Evolutionary conservation across 2,113 vertebrate genomes (phyloP).

Genomic region (Podarcis raffonei): DNA sequence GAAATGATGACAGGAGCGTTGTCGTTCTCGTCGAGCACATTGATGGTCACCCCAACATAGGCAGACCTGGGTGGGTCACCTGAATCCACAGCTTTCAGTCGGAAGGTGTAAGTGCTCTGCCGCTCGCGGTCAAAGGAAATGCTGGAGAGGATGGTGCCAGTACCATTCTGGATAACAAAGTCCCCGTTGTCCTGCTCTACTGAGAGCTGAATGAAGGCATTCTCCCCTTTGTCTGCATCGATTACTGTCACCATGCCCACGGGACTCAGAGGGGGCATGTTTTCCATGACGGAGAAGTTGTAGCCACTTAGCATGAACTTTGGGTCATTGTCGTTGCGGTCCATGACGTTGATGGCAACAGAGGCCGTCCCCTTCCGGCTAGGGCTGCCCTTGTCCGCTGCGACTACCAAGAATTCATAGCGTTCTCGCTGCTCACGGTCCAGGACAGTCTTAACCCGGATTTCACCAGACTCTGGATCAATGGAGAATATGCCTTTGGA

Average conservation of each 20-base stretch:
- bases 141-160: conserved; percentile 93
- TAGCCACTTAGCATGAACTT: conserved; percentile 96
- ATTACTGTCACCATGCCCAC: conserved; percentile 96
- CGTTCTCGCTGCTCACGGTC: conserved; percentile 89
- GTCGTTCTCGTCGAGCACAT: conserved; percentile 96
- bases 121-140: conserved; percentile 96
- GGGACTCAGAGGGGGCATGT: conserved; percentile 91
- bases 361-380: conserved; percentile 93
- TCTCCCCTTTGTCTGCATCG: conserved; percentile 92
- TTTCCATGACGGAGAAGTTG: conserved; percentile 96
- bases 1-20: conserved; percentile 94
- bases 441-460: conserved; percentile 87
- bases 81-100: conserved; percentile 90
- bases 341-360: conserved; percentile 88
- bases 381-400: conserved; percentile 90
- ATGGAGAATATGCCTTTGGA: conserved; percentile 89
- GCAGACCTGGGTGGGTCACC: conserved; percentile 92
- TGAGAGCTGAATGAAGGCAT: conserved; percentile 85
- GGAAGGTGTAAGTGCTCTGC: conserved; percentile 95
- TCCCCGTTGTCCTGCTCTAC: conserved; percentile 96
- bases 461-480: conserved; percentile 83
- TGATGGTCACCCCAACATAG: conserved; percentile 95
- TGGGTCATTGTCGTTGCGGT: conserved; percentile 96
- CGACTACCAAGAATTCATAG: conserved; percentile 90
- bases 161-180: conserved; percentile 96